Percentiles rank a stretch among this genome's conserved stretches.
Evolutionary conservation across 92 coral and sea anemone species (phyloP).

Genomic region (Siderastrea siderea): DNA sequence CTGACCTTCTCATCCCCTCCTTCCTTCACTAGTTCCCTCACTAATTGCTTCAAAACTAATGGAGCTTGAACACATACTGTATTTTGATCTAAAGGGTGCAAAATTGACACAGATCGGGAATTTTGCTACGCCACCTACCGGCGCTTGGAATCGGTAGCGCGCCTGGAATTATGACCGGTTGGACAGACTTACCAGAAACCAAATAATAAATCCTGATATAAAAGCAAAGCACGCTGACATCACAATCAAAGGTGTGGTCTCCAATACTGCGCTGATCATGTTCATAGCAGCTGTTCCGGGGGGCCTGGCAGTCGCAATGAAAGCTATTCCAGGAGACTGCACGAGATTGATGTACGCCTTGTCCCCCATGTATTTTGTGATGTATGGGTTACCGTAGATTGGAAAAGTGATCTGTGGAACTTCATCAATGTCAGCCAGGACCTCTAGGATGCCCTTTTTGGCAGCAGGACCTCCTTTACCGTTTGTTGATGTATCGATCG

Average conservation of each 20-base stretch:
- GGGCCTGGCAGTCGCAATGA: conserved; percentile 68
- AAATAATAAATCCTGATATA: conserved; percentile 79
- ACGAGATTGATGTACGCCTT: conserved; percentile 73
- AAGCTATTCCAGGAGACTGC: conserved; percentile 88
- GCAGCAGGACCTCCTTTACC: conserved; percentile 52
- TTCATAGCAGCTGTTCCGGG: conserved; percentile 45
- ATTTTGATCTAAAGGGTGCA: no score
- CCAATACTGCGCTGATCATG: conserved; percentile 45
- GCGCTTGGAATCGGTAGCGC: no score
- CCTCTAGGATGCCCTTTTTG: conserved; percentile 51
- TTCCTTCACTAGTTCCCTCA: no score
- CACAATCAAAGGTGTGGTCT: conserved; percentile 67
- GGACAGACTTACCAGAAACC: conserved; percentile 76
- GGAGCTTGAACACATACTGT: no score
- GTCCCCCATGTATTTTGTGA: conserved; percentile 69
- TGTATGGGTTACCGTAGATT: conserved; percentile 76
- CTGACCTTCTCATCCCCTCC: no score
- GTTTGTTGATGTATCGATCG: conserved; percentile 35
- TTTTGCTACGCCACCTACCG: no score
- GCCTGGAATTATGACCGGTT: no score
- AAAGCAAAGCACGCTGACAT: conserved; percentile 64
- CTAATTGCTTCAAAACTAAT: no score
- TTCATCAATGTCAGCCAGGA: conserved; percentile 64
- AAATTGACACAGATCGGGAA: no score
- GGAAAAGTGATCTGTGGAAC: conserved; percentile 85